Percentiles rank a stretch among this genome's conserved stretches.
phyloP scores from a whole-genome alignment of 2,888 invertebrate species.

The Pharmacophagus antenor region DNA sequence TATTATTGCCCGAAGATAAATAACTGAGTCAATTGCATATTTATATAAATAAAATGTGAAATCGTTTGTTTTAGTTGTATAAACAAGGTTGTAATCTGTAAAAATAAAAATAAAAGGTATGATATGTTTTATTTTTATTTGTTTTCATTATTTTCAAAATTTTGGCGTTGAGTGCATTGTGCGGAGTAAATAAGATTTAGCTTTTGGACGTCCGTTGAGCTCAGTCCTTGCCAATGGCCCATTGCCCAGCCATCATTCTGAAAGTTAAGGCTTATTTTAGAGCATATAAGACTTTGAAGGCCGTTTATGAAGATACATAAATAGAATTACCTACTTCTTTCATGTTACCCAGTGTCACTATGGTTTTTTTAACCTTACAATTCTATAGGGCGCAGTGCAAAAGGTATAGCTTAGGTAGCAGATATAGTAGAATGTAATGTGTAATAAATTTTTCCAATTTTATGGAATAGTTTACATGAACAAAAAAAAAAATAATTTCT shows the following conservation, averaged over 20 bases:
- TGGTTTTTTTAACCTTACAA: too few species aligned
- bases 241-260: slow-evolving; percentile 76
- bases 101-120: background rate
- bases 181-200: slow-evolving; percentile 56
- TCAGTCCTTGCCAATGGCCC: slow-evolving; percentile 74
- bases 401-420: background rate
- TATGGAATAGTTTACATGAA: too few species aligned
- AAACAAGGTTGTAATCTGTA: too few species aligned
- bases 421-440: background rate
- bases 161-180: slow-evolving; percentile 48
- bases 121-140: slow-evolving; percentile 7
- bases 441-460: background rate
- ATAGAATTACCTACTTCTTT: background rate
- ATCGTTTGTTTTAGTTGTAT: too few species aligned
- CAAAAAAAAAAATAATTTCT: background rate
- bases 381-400: background rate
- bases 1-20: too few species aligned
- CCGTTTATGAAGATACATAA: background rate
- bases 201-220: slow-evolving; percentile 64
- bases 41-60: too few species aligned
- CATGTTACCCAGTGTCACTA: too few species aligned
- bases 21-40: too few species aligned
- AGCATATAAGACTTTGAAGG: background rate
- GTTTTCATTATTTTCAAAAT: slow-evolving; percentile 22
- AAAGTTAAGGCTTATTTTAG: slow-evolving; percentile 33